phyloP scores from a whole-genome alignment of 2,888 invertebrate species.

The Ellobium chinense region DNA sequence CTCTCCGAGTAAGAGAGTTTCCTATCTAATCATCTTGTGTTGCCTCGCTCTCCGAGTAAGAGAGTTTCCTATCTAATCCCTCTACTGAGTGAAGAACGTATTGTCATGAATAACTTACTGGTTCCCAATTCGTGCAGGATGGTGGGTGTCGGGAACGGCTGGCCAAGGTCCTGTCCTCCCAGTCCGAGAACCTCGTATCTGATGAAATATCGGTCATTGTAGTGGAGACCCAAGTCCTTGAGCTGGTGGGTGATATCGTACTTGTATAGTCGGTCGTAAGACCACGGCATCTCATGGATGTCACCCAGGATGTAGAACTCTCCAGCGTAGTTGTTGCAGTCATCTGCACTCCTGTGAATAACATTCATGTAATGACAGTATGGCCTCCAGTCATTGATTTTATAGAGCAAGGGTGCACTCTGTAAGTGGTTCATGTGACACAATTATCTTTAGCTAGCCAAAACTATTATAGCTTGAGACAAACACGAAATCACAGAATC shows the following conservation, averaged over 20 bases:
- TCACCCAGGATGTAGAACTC: conserved; percentile 54
- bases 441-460: no score
- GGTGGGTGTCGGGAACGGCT: conserved; percentile 43
- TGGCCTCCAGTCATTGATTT: no score
- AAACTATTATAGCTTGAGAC: no score
- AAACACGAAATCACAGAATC: no score
- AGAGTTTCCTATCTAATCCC: no score
- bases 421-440: no score
- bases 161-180: conserved; percentile 38
- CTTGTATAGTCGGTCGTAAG: conserved; percentile 52
- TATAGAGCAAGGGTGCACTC: no score
- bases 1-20: no score
- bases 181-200: conserved; percentile 43
- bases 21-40: no score
- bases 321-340: conserved; percentile 43
- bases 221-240: conserved; percentile 33
- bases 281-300: conserved; percentile 53
- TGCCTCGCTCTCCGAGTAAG: no score
- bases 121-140: conserved; percentile 45
- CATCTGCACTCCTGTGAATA: background rate
- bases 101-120: conserved; percentile 29
- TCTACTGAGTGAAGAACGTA: background rate
- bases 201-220: conserved; percentile 49
- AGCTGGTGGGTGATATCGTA: conserved; percentile 53
- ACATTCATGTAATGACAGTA: no score